phyloP scores from a whole-genome alignment of 2,113 vertebrate genomes.

The Mustelus asterias region DNA sequence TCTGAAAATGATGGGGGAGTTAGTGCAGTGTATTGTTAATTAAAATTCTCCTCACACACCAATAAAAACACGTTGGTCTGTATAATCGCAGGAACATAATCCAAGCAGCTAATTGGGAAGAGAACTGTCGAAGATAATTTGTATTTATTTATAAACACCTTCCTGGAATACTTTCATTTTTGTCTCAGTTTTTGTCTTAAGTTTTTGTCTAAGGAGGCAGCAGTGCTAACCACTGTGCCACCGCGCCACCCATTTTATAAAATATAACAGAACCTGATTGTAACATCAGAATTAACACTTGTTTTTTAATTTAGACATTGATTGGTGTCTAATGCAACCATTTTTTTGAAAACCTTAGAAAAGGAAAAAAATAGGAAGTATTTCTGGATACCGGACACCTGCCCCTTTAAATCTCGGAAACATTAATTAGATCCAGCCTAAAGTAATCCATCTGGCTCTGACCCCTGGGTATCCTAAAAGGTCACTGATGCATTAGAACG shows the following conservation, averaged over 20 bases:
- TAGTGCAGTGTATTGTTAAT: not conserved
- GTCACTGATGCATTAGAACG: not conserved
- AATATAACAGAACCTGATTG: not conserved
- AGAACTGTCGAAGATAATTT: not conserved
- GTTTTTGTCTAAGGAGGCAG: no score
- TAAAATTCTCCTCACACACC: not conserved
- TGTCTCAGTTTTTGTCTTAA: not conserved
- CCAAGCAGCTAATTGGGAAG: not conserved
- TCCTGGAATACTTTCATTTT: not conserved
- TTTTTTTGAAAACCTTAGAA: not conserved
- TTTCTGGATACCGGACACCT: not conserved
- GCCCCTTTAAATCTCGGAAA: not conserved
- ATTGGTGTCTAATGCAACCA: not conserved
- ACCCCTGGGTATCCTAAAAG: not conserved
- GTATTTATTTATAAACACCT: not conserved
- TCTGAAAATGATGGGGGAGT: not conserved
- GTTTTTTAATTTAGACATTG: not conserved
- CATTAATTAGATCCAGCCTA: not conserved
- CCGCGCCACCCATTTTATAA: no score
- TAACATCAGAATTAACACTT: not conserved
- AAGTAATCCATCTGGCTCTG: not conserved
- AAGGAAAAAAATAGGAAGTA: not conserved
- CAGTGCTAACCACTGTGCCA: not conserved
- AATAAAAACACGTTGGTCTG: not conserved
- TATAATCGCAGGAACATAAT: not conserved